Evolutionary conservation across 2,113 vertebrate genomes (phyloP).

Genomic region (Scomber colias): DNA sequence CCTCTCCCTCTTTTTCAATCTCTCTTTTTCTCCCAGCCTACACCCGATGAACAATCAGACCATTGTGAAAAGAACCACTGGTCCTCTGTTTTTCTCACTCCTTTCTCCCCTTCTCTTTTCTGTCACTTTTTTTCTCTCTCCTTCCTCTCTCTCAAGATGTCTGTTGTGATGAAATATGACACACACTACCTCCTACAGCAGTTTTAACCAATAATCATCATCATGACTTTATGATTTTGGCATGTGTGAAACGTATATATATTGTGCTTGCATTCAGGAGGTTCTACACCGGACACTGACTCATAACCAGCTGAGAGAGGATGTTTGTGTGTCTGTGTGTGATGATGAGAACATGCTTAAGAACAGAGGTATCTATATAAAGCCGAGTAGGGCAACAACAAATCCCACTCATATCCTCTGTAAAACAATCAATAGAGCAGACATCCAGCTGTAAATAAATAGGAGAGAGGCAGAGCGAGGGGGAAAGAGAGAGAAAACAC

Average conservation of each 20-base stretch:
- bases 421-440: constrained; percentile 69
- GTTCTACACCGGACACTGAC: constrained; percentile 37
- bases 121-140: background rate
- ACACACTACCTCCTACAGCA: constrained; percentile 49
- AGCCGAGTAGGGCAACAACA: constrained; percentile 46
- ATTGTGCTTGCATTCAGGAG: constrained; percentile 5
- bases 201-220: constrained; percentile 65
- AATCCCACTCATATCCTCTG: constrained; percentile 69
- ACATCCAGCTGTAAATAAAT: constrained; percentile 74
- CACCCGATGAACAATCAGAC: constrained; percentile 68
- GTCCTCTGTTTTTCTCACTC: constrained; percentile 39
- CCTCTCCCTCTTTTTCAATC: constrained; percentile 57
- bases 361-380: constrained; percentile 64
- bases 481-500: constrained; percentile 58
- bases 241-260: constrained; percentile 42
- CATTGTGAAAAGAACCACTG: constrained; percentile 67
- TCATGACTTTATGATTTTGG: constrained; percentile 64
- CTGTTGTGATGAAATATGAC: constrained; percentile 72
- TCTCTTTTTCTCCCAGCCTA: constrained; percentile 58
- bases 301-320: constrained; percentile 51
- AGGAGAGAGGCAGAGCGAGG: constrained; percentile 27
- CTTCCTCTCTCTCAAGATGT: constrained; percentile 45
- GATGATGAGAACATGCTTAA: constrained; percentile 53
- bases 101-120: constrained; percentile 11
- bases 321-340: constrained; percentile 30